phyloP scores from a whole-genome alignment of 2,888 invertebrate species.

The Merodon equestris region DNA sequence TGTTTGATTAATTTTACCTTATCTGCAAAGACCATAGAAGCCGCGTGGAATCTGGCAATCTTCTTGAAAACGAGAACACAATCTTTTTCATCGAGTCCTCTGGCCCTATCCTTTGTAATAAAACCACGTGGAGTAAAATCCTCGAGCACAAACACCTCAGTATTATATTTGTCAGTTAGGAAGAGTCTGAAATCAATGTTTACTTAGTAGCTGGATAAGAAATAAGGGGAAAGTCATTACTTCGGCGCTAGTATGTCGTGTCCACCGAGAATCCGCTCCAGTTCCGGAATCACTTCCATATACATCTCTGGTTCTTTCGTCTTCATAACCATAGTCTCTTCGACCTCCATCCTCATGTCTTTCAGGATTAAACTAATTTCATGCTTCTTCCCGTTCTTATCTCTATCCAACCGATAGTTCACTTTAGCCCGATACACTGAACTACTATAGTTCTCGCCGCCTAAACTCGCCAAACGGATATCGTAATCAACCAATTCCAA shows the following conservation, averaged over 20 bases:
- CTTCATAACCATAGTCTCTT: slow-evolving; percentile 5
- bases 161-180: not conserved
- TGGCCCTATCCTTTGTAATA: slow-evolving; percentile 4
- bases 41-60: slow-evolving; percentile 21
- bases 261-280: slow-evolving; percentile 13
- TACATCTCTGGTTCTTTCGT: slow-evolving; percentile 21
- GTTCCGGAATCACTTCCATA: slow-evolving; percentile 4
- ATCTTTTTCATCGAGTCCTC: slow-evolving; percentile 11
- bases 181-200: slow-evolving; percentile 8
- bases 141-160: slow-evolving; percentile 16
- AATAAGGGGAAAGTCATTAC: slow-evolving; percentile 8
- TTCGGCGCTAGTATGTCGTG: slow-evolving; percentile 11
- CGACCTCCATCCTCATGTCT: slow-evolving; percentile 19
- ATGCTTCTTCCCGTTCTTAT: not conserved
- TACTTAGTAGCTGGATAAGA: not conserved
- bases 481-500: slow-evolving; percentile 5
- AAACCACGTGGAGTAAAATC: slow-evolving; percentile 14
- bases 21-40: slow-evolving; percentile 16
- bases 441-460: slow-evolving; percentile 41
- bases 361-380: slow-evolving; percentile 19
- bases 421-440: slow-evolving; percentile 23
- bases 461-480: not conserved
- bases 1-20: slow-evolving; percentile 5
- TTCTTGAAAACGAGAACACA: slow-evolving; percentile 11
- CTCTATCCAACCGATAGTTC: not conserved